Percentiles rank a stretch among this genome's conserved stretches.
These are phyloP conservation scores for Ursus arctos DNA, from an alignment of 2,113 vertebrate genomes.

Conservation along the genomic window DNA sequence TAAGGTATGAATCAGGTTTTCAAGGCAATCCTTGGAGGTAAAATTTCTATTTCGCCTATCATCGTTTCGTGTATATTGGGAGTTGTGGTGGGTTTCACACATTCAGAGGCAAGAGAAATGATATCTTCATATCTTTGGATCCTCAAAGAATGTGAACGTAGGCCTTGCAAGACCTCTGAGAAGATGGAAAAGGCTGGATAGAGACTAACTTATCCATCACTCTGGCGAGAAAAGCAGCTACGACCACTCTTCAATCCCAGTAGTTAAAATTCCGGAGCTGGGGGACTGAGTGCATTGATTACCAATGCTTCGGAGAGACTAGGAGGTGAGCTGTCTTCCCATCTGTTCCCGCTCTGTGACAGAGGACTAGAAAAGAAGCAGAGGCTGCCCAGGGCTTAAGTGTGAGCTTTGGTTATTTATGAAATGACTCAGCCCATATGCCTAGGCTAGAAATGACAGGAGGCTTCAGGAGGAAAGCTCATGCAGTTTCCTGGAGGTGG, in stretches of 20 bases:
- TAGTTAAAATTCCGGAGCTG: neutral
- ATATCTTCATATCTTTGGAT: slow-evolving; percentile 2
- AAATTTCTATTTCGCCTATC: neutral
- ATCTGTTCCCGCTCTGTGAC: neutral
- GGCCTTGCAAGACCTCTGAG: neutral
- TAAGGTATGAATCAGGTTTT: neutral
- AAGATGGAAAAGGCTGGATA: slow-evolving; percentile 42
- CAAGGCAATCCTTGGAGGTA: neutral
- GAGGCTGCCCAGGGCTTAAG: neutral
- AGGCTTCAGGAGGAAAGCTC: neutral
- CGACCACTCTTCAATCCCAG: neutral
- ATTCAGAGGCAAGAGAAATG: neutral
- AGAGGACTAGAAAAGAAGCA: neutral
- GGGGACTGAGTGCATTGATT: neutral
- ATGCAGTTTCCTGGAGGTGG: neutral
- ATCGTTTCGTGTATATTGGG: neutral
- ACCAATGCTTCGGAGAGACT: neutral
- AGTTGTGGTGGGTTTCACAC: neutral
- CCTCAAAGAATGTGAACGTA: neutral
- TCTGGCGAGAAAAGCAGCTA: neutral
- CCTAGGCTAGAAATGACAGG: neutral
- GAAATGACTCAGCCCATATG: neutral
- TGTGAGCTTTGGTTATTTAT: neutral
- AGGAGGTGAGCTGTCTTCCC: neutral
- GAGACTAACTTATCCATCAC: neutral